Evolutionary conservation across 64 coral and sea anemone species (phyloP), one percentile per base, ranked within the genome.

Genomic region (Exaiptasia diaphana): DNA sequence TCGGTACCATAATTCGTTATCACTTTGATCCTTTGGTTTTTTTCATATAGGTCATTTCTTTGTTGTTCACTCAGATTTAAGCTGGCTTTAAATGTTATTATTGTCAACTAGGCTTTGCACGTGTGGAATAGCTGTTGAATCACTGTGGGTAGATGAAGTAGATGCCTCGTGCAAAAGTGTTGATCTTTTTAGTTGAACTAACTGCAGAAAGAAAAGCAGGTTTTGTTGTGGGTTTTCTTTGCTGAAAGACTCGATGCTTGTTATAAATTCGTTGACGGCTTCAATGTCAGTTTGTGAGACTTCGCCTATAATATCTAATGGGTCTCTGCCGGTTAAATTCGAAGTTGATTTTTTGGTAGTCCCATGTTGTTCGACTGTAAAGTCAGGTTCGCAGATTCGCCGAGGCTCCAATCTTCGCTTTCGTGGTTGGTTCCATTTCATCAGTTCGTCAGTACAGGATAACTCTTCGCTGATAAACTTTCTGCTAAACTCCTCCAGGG

Each of bases 351-450:
- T 64, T n/a, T 69, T 38, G 20, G 20, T 69, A 39, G n/a, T n/a
- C n/a, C 65, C 72, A 75, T 75, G 45, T 52, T 75, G 72, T 31
- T 55, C 22, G 45, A 75, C 10, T 32, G 72, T 52, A 50, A 75
- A 75, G 50, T 75, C 72, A 75, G 53, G 72, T 53, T 75, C 72
- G 45, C 72, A 52, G 50, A 75, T 75, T 52, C 72, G 72, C 35
- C 46, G 26, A 75, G 72, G 45, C 46, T 75, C 72, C 32, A 75
- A 53, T 75, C 18, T 53, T 75, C 72, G 45, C 53, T 75, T 75
- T 53, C 72, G 72, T 28, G 72, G 41, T 74, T 79, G 76, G 62
- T 79, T 79, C 76, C 56, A 79, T 25, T 79, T 55, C 76, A 79
- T 79, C 52, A 78, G 59, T 41, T 41, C 32, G 44, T 79, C 76